phyloP scores from a whole-genome alignment of 2,888 invertebrate species.

The Abscondita cerata region DNA sequence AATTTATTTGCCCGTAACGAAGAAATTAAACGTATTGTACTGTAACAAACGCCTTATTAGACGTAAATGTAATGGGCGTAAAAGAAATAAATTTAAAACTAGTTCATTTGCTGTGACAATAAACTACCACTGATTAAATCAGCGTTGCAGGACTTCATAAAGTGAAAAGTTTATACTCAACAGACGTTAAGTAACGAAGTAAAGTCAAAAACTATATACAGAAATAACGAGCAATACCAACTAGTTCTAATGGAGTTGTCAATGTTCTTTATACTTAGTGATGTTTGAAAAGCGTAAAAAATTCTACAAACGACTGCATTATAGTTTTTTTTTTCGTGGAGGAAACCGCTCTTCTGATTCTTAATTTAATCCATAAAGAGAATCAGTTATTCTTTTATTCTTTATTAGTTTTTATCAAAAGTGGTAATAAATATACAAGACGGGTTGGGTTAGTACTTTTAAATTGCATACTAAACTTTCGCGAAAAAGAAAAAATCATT shows the following conservation, averaged over 20 bases:
- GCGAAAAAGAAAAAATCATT: neutral
- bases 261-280: slow-evolving; percentile 45
- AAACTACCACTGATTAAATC: slow-evolving; percentile 18
- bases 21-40: too few species aligned
- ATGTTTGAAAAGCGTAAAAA: slow-evolving; percentile 51
- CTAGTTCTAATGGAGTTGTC: slow-evolving; percentile 48
- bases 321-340: slow-evolving; percentile 49
- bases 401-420: slow-evolving; percentile 12
- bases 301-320: slow-evolving; percentile 48
- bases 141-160: slow-evolving; percentile 32
- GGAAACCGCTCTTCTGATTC: slow-evolving; percentile 48
- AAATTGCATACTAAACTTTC: neutral
- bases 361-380: slow-evolving; percentile 38
- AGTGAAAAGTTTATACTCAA: slow-evolving; percentile 43
- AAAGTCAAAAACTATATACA: slow-evolving; percentile 45
- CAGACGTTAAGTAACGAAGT: slow-evolving; percentile 37
- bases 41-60: too few species aligned
- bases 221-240: slow-evolving; percentile 44
- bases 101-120: neutral
- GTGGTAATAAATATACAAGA: neutral
- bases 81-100: too few species aligned
- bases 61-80: too few species aligned
- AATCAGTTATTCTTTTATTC: slow-evolving; percentile 21
- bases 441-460: neutral
- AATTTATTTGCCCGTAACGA: neutral